Percentiles rank a stretch among this genome's conserved stretches.
phyloP scores from a whole-genome alignment of 2,888 invertebrate genomes.

The Phoenoteleia sp. region DNA sequence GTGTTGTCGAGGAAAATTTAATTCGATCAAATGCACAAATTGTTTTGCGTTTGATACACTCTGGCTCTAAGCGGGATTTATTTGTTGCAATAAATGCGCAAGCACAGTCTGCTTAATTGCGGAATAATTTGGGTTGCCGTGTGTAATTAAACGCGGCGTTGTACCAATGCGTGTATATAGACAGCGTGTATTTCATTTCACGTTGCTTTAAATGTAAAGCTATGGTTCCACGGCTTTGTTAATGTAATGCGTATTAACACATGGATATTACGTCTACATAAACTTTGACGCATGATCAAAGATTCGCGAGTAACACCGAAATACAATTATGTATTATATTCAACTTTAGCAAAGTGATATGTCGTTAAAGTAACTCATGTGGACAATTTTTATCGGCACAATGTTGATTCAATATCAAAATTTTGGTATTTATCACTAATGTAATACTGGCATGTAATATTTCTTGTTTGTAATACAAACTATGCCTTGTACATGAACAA shows the following conservation, averaged over 20 bases:
- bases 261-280: not conserved
- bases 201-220: slow-evolving; percentile 20
- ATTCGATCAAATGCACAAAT: slow-evolving; percentile 15
- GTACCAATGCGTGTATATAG: not conserved
- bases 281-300: slow-evolving; percentile 11
- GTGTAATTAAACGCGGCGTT: slow-evolving; percentile 25
- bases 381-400: too few species aligned
- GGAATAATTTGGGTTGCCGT: slow-evolving; percentile 15
- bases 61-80: slow-evolving; percentile 19
- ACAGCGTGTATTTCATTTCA: slow-evolving; percentile 18
- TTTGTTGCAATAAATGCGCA: slow-evolving; percentile 18
- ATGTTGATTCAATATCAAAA: too few species aligned
- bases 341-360: too few species aligned
- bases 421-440: too few species aligned
- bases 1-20: not conserved
- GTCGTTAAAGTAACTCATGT: too few species aligned
- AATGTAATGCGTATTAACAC: slow-evolving; percentile 17
- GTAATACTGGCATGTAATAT: too few species aligned
- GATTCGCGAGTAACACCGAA: slow-evolving; percentile 4
- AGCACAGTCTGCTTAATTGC: slow-evolving; percentile 21
- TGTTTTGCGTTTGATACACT: slow-evolving; percentile 14
- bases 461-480: too few species aligned
- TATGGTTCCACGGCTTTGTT: not conserved
- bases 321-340: slow-evolving; percentile 4
- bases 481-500: too few species aligned